These are phyloP conservation scores for Malurus splendens DNA, from an alignment of 2,797 vertebrate species.

Conservation along the genomic window DNA sequence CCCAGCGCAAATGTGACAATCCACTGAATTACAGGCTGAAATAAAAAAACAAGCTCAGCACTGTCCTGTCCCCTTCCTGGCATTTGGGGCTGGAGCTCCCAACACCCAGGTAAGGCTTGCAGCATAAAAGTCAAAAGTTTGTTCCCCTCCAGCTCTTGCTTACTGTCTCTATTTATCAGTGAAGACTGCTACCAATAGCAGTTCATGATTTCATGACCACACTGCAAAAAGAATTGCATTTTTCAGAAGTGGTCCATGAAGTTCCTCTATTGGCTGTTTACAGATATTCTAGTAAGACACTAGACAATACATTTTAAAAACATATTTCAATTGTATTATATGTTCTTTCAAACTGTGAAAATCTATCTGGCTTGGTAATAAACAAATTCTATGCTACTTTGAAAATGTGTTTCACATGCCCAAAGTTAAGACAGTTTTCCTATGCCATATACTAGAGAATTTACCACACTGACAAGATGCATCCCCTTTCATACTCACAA, in stretches of 20 bases:
- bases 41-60: neutral
- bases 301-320: slow-evolving; percentile 56
- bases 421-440: slow-evolving; percentile 5
- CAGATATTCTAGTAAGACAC: slow-evolving; percentile 22
- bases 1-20: neutral
- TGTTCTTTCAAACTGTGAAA: slow-evolving; percentile 45
- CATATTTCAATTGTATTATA: slow-evolving; percentile 61
- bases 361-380: slow-evolving; percentile 43
- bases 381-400: slow-evolving; percentile 18
- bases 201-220: neutral
- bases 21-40: neutral
- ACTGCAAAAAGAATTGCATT: neutral
- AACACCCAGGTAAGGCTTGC: neutral
- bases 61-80: neutral
- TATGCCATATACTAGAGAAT: slow-evolving; percentile 24
- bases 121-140: neutral
- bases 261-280: neutral
- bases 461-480: slow-evolving; percentile 26
- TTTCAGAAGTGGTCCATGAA: neutral
- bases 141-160: neutral
- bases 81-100: neutral
- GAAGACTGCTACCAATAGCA: neutral
- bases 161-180: neutral
- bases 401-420: slow-evolving; percentile 37
- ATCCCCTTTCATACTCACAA: slow-evolving; percentile 37